Evolutionary conservation across 2,888 invertebrate genomes (phyloP), one percentile per base, ranked within the genome.

Genomic region (Microctonus aethiopoides): DNA sequence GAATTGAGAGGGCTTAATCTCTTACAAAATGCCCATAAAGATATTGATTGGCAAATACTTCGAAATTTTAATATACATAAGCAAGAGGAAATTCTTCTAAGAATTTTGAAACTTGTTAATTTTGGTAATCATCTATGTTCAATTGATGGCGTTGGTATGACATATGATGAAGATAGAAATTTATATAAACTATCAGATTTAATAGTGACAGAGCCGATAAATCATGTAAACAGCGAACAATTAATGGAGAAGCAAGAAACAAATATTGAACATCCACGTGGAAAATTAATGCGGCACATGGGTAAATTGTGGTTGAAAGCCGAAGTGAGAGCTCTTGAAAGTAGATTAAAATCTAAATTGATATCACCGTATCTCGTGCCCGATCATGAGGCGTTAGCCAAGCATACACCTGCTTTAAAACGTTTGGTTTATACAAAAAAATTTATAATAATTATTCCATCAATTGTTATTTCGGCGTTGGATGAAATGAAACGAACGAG

Each of bases 221-320:
- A 54, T 26, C 71, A 39, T 7, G 24, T 39, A 41, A 20, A 74
- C 72, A 39, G 22, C 52, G 13, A n/a, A 51, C 29, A 52, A 68
- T 13, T 73, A 72, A 46, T 57, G 26, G 32, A 73, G 75, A 10
- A 70, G 70, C 9, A 77, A 39, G 78, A 76, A 39, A 69, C 76
- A 4, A 81, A 83, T 54, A 62, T 75, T 4, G 83, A 85, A 57
- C 83, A 83, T 41, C 79, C 83, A 13, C 79, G 89, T 68, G 89
- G 91, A 61, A 91, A 91, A 71, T 85, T 94, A 74, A 92, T 94
- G 90, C 91, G 92, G 73, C 92, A 95, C 65, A 94, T 97, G 91
- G 97, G 97, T 2, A 94, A 94, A 78, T 88, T 97, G 69, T 96
- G 97, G 94, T 88, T 98, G 67, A 92, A 92, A 78, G 94, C 95